phyloP scores from a whole-genome alignment of 1,140 invertebrate species.

The Camponotus pennsylvanicus region DNA sequence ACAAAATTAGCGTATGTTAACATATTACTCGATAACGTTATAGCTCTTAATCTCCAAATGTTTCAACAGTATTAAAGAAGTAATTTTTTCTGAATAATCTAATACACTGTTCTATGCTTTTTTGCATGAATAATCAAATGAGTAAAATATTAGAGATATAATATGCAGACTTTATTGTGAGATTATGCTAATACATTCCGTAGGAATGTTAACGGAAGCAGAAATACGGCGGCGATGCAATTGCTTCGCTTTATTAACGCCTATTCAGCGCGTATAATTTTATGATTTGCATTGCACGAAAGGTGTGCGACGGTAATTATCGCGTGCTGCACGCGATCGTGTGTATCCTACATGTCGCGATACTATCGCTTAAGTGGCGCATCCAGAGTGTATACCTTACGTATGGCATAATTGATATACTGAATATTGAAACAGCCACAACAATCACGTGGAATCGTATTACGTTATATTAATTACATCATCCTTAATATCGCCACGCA shows the following conservation, averaged over 20 bases:
- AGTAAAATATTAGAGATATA: neutral
- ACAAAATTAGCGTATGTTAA: neutral
- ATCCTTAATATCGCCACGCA: neutral
- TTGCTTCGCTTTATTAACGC: constrained; percentile 49
- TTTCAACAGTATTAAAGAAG: neutral
- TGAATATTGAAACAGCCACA: constrained; percentile 38
- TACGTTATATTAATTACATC: constrained; percentile 17
- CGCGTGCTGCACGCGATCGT: constrained; percentile 50
- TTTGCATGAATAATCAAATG: neutral
- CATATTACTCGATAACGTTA: neutral
- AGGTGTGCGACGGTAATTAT: constrained; percentile 52
- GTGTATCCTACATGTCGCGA: constrained; percentile 26
- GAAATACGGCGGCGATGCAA: constrained; percentile 21
- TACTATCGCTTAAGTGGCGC: constrained; percentile 38
- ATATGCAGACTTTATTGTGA: neutral
- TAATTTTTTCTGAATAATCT: neutral
- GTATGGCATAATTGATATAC: constrained; percentile 47
- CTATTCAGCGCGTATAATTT: constrained; percentile 49
- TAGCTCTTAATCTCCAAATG: neutral
- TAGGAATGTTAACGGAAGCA: neutral
- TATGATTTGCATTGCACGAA: constrained; percentile 32
- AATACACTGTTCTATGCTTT: neutral
- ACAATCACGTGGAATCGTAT: constrained; percentile 6
- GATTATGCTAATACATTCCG: neutral
- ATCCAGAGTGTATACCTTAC: constrained; percentile 39